Evolutionary conservation across 2,888 invertebrate species (phyloP).

Genomic region (Meteorus cinctellus): DNA sequence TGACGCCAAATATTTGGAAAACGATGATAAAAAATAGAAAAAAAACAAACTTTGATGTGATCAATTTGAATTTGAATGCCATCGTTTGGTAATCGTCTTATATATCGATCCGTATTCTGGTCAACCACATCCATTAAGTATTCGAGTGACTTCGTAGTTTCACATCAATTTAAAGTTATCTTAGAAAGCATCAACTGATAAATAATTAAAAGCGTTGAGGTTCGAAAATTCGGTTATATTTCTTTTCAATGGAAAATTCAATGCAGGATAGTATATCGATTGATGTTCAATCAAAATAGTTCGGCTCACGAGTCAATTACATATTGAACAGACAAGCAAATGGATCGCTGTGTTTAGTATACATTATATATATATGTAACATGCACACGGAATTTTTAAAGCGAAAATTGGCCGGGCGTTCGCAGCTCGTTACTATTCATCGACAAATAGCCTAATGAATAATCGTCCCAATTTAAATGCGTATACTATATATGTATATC

Average conservation of each 20-base stretch:
- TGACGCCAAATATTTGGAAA: too few relatives aligned
- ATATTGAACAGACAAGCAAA: too few relatives aligned
- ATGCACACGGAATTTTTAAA: not conserved
- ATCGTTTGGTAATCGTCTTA: too few relatives aligned
- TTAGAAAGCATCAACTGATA: not conserved
- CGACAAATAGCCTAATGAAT: constrained; percentile 25
- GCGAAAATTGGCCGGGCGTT: not conserved
- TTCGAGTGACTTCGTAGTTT: not conserved
- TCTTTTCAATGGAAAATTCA: not conserved
- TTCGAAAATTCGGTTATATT: not conserved
- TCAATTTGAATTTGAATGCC: too few relatives aligned
- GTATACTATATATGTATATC: not conserved
- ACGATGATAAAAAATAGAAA: too few relatives aligned
- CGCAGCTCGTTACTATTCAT: constrained; percentile 11
- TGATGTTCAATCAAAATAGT: too few relatives aligned
- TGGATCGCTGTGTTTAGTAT: not conserved
- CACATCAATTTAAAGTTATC: not conserved
- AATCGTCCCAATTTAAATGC: not conserved
- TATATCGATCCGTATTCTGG: too few relatives aligned
- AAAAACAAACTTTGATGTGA: too few relatives aligned
- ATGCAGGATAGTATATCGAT: not conserved
- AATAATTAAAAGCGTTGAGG: not conserved
- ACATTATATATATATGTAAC: not conserved
- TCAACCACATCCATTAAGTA: too few relatives aligned
- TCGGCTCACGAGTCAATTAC: too few relatives aligned